A percentile compares a stretch with the other conserved stretches of the same genome.
These are phyloP conservation scores for Eutrigla gurnardus DNA, from an alignment of 2,797 vertebrate genomes.

Conservation along the genomic window DNA sequence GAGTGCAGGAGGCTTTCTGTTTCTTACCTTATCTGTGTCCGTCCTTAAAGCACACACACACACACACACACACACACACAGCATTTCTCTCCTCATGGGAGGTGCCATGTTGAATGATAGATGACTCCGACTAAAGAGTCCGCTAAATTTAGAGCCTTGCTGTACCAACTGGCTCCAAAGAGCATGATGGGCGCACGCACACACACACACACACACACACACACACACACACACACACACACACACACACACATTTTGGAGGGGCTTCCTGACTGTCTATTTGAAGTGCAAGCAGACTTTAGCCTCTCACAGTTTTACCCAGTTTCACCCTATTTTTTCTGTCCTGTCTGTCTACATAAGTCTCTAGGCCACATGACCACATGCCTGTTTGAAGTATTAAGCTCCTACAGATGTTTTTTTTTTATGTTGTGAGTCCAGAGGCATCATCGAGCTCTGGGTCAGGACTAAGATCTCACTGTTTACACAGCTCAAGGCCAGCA, in stretches of 20 bases:
- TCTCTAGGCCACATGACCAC: neutral
- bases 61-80: constrained; percentile 34
- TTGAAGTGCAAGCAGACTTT: constrained; percentile 18
- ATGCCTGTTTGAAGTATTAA: neutral
- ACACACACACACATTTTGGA: constrained; percentile 21
- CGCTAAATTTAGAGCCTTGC: constrained; percentile 78
- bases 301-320: constrained; percentile 5
- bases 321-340: too few species aligned
- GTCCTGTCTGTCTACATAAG: constrained; percentile 18
- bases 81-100: constrained; percentile 57
- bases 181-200: constrained; percentile 41
- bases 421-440: constrained; percentile 24
- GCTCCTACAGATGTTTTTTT: constrained; percentile 2
- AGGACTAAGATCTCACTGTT: constrained; percentile 41
- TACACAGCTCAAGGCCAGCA: constrained; percentile 43
- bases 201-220: constrained; percentile 27
- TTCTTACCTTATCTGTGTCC: constrained; percentile 13
- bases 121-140: constrained; percentile 75
- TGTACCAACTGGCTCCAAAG: constrained; percentile 52
- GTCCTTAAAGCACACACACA: constrained; percentile 38
- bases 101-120: constrained; percentile 76
- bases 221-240: constrained; percentile 16
- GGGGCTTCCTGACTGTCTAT: constrained; percentile 14
- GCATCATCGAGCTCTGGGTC: constrained; percentile 21
- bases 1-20: neutral